Evolutionary conservation across 2,797 vertebrate species (phyloP).

Genomic region (Thunnus albacares): DNA sequence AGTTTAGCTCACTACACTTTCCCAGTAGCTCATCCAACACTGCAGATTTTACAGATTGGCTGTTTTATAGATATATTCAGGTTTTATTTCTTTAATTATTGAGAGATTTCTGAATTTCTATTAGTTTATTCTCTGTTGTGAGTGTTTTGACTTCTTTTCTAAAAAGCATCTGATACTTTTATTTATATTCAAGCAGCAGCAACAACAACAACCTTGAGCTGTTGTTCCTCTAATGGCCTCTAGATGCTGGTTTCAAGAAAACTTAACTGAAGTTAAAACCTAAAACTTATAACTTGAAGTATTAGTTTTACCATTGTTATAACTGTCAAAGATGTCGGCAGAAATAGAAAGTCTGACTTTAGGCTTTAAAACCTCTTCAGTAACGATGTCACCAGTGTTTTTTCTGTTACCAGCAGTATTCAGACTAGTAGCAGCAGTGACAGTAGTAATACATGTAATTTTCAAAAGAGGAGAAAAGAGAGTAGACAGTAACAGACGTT

Average conservation of each 20-base stretch:
- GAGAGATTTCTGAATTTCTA: too few species aligned
- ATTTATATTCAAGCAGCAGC: background rate
- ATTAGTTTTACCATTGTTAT: too few species aligned
- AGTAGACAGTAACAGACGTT: background rate
- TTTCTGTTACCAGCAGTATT: background rate
- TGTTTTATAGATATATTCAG: too few species aligned
- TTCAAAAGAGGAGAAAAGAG: background rate
- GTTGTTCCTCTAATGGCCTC: background rate
- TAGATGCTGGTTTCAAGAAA: background rate
- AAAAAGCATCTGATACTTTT: background rate
- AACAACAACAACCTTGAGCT: background rate
- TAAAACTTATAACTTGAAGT: too few species aligned
- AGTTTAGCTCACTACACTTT: too few species aligned
- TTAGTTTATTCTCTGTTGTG: background rate
- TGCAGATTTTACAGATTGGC: too few species aligned
- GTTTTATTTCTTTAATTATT: too few species aligned
- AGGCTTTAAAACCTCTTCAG: too few species aligned
- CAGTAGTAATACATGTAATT: background rate
- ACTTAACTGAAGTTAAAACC: background rate
- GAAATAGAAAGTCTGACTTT: too few species aligned
- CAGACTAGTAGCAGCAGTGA: background rate
- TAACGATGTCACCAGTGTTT: background rate
- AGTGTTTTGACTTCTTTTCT: background rate
- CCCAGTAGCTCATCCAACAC: too few species aligned
- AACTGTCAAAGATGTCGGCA: too few species aligned